phyloP scores from a whole-genome alignment of 1,140 invertebrate species.

The Leptopilina boulardi region DNA sequence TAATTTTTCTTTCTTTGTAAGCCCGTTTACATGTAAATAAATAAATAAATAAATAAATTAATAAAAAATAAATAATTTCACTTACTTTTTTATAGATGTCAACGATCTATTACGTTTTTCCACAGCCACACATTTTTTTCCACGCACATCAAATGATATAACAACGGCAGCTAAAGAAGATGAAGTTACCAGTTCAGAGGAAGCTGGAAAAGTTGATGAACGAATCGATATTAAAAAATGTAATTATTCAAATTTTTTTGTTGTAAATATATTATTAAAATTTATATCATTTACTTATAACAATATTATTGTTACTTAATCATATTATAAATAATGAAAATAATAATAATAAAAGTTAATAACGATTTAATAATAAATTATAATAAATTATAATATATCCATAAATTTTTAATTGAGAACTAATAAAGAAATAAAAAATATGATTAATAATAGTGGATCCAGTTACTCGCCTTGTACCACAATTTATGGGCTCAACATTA shows the following conservation, averaged over 20 bases:
- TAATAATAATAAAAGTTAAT: no score
- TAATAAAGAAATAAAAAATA: no score
- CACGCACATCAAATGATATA: constrained; percentile 63
- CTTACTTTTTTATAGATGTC: constrained; percentile 49
- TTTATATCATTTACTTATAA: no score
- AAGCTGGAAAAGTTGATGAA: constrained; percentile 70
- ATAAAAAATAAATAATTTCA: no score
- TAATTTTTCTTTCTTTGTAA: no score
- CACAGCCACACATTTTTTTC: constrained; percentile 64
- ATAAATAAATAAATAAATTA: no score
- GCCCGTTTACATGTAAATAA: no score
- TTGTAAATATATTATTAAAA: background rate
- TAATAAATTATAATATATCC: no score
- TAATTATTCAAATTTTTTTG: constrained; percentile 8
- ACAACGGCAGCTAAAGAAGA: constrained; percentile 79
- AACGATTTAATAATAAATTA: no score
- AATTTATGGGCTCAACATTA: constrained; percentile 55
- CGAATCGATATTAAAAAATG: constrained; percentile 56
- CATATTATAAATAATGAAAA: no score
- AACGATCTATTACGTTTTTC: constrained; percentile 57
- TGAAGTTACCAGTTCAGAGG: constrained; percentile 85
- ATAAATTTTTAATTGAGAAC: no score
- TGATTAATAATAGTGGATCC: constrained; percentile 46
- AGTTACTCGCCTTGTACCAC: constrained; percentile 53
- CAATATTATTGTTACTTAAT: no score